phyloP scores from a whole-genome alignment of 1,140 invertebrate genomes.

The Trichomalopsis sarcophagae region DNA sequence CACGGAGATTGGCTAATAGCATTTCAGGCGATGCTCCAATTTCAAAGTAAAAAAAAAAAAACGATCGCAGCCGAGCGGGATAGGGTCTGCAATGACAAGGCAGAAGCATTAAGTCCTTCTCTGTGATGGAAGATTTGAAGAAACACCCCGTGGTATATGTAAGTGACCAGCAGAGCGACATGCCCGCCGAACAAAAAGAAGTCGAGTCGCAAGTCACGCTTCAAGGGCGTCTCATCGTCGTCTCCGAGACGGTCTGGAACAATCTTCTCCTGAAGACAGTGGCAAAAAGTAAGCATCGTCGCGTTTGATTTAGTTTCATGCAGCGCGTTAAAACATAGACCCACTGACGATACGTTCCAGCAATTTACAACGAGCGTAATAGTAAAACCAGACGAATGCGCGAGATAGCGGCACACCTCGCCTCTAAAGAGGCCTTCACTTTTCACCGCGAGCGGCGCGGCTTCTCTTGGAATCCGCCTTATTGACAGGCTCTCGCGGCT shows the following conservation, averaged over 20 bases:
- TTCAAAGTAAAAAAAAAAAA: slow-evolving; percentile 41
- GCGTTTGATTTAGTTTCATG: too few relatives aligned
- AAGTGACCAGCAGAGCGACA: slow-evolving; percentile 41
- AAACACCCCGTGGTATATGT: slow-evolving; percentile 55
- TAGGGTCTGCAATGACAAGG: slow-evolving; percentile 60
- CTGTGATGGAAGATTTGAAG: slow-evolving; percentile 59
- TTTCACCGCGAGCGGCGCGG: slow-evolving; percentile 43
- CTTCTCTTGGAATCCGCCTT: slow-evolving; percentile 60
- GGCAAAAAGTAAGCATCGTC: slow-evolving; percentile 6
- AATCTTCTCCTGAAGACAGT: neutral
- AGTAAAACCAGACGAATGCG: neutral
- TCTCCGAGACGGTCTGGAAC: slow-evolving; percentile 54
- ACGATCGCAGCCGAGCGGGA: slow-evolving; percentile 58
- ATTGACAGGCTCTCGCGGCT: slow-evolving; percentile 65
- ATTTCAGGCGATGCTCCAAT: slow-evolving; percentile 46
- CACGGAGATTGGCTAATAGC: slow-evolving; percentile 40
- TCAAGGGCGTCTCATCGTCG: slow-evolving; percentile 55
- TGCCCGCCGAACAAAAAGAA: slow-evolving; percentile 53
- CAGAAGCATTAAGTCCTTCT: slow-evolving; percentile 50
- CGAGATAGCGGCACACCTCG: slow-evolving; percentile 47
- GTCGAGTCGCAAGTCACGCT: slow-evolving; percentile 67
- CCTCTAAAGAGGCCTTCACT: slow-evolving; percentile 58
- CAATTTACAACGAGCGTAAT: neutral
- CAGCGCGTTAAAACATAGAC: too few relatives aligned
- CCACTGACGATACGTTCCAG: neutral